Base-by-base conservation (phyloP, 2,888 invertebrate genomes). In the Choristoneura rosaceana region DNA sequence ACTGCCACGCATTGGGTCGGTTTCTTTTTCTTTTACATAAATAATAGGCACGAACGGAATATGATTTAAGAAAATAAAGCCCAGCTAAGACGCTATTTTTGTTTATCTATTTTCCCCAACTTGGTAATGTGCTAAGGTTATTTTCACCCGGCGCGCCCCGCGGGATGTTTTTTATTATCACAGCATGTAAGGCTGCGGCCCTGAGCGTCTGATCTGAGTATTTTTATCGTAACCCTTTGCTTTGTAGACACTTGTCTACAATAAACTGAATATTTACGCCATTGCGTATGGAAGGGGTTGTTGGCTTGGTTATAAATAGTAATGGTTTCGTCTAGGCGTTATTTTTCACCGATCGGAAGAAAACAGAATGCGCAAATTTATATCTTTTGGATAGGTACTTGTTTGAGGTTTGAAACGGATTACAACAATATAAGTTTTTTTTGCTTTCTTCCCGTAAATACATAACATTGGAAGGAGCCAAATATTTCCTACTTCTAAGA, bases 121-220 rank as follows among this genome's bases (percentile, higher is more conserved):
- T 15, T 17, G 7, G 25, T 50, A 62, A 15, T 4, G 33, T 33
- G 50, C 60, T 52, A 34, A 10, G 8, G 60, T n/a, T 60, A 70
- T 65, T 65, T 60, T 50, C 38, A 47, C 25, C 38, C 38, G 7
- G 7, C 47, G 34, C 17, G 52, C 34, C 34, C 34, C 59, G 10
- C 25, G 65, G 60, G 12, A 52, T 34, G 50, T 41, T 64, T 70
- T 64, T 47, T 64, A 59, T 50, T 64, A 64, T 59, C 47, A 47
- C 10, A 4, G 64, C 34, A 5, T 64, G 64, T 63, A 45, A 47
- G 43, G 43, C 5, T n/a, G 55, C 12, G 14, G 43, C 50, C 38
- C 33, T 52, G 25, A 15, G 25, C 10, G 17, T 33, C 55, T 58
- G 59, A 17, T 33, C 55, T 58, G 59, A 59, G 47, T 59, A 45